Evolutionary conservation across 2,888 invertebrate species (phyloP).

Genomic region (Acleris holmiana): DNA sequence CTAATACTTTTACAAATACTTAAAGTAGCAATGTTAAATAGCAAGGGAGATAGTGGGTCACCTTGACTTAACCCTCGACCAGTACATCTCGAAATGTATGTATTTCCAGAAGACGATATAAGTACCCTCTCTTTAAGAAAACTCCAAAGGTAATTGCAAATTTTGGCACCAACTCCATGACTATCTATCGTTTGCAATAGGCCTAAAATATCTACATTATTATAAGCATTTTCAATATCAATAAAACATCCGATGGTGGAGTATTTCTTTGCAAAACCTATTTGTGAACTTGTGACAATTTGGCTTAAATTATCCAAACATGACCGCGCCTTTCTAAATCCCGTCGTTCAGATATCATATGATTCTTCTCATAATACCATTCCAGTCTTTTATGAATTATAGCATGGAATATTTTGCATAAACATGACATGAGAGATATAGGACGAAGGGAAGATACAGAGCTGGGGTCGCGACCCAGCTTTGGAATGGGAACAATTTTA

Average conservation of each 20-base stretch:
- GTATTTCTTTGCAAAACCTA: slow-evolving; percentile 28
- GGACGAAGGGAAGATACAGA: background rate
- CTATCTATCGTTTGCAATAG: slow-evolving; percentile 31
- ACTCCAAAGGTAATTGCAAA: slow-evolving; percentile 42
- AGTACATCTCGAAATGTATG: slow-evolving; percentile 3
- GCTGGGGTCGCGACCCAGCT: background rate
- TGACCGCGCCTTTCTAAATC: slow-evolving; percentile 27
- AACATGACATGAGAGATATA: slow-evolving; percentile 21
- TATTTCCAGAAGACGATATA: slow-evolving; percentile 2
- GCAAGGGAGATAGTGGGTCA: slow-evolving; percentile 44
- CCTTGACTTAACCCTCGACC: slow-evolving; percentile 43
- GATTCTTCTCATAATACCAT: slow-evolving; percentile 36
- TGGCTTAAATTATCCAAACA: slow-evolving; percentile 28
- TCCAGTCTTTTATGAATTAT: slow-evolving; percentile 33
- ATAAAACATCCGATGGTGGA: slow-evolving; percentile 35
- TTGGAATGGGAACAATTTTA: slow-evolving; percentile 11
- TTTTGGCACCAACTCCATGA: slow-evolving; percentile 33
- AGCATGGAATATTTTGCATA: slow-evolving; percentile 35
- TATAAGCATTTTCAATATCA: slow-evolving; percentile 17
- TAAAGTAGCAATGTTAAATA: too few relatives aligned
- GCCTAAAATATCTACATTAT: slow-evolving; percentile 32
- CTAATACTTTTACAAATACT: slow-evolving; percentile 31
- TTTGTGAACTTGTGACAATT: slow-evolving; percentile 29
- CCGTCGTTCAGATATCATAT: slow-evolving; percentile 15
- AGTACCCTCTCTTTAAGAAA: slow-evolving; percentile 36